A percentile compares a stretch with the other conserved stretches of the same genome.
Evolutionary conservation across 2,888 invertebrate species (phyloP).

Genomic region (Glyphotaelius pellucidus): DNA sequence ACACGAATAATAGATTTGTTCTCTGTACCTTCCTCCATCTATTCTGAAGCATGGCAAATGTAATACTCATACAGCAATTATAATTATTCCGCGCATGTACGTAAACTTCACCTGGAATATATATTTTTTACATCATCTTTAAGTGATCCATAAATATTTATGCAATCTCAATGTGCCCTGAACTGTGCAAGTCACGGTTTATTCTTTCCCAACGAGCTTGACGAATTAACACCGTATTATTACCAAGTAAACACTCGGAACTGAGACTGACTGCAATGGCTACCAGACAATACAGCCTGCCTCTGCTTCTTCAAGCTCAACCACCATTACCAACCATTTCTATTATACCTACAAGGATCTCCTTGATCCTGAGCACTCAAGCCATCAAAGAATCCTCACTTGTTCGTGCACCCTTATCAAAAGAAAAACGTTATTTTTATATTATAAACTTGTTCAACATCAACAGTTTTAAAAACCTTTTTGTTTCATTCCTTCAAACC

Average conservation of each 20-base stretch:
- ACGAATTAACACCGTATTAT: constrained; percentile 49
- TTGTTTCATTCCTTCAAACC: no score
- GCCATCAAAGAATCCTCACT: not conserved
- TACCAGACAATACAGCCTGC: constrained; percentile 12
- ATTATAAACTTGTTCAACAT: not conserved
- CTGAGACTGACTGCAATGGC: constrained; percentile 5
- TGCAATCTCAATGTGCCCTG: constrained; percentile 30
- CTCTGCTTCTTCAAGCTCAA: not conserved
- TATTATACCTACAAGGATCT: not conserved
- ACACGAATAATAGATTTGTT: not conserved
- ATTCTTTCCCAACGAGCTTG: constrained; percentile 38
- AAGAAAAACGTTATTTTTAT: not conserved
- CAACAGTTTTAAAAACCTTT: not conserved
- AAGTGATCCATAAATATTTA: constrained; percentile 36
- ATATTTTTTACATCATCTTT: constrained; percentile 12
- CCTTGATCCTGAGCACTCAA: constrained; percentile 3
- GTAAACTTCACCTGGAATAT: not conserved
- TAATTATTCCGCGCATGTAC: not conserved
- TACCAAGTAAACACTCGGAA: constrained; percentile 34
- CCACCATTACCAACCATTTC: not conserved
- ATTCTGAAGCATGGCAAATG: not conserved
- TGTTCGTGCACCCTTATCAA: not conserved
- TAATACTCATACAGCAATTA: not conserved
- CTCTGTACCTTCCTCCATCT: not conserved
- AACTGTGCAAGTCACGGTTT: constrained; percentile 36